phyloP scores from a whole-genome alignment of 2,888 invertebrate species.

The Dryadula phaetusa region DNA sequence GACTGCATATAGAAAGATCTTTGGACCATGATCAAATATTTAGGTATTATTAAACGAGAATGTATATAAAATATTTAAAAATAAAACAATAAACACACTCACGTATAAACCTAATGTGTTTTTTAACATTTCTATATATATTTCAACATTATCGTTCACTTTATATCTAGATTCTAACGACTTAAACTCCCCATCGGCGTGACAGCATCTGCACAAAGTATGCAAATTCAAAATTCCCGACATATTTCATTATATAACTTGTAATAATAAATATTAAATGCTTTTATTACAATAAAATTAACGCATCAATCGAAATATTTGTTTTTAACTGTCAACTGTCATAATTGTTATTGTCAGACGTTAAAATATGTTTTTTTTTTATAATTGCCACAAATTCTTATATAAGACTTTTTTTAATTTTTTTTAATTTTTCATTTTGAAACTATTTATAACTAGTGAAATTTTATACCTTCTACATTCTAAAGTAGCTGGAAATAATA shows the following conservation, averaged over 20 bases:
- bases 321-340: slow-evolving; percentile 7
- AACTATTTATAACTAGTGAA: too few relatives aligned
- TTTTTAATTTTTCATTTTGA: too few relatives aligned
- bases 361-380: neutral
- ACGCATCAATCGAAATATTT: neutral
- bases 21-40: too few relatives aligned
- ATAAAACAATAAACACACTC: slow-evolving; percentile 23
- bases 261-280: neutral
- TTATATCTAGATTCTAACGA: slow-evolving; percentile 37
- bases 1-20: too few relatives aligned
- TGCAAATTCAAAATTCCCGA: slow-evolving; percentile 46
- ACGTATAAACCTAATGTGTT: slow-evolving; percentile 46
- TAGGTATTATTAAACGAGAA: too few relatives aligned
- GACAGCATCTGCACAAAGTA: slow-evolving; percentile 50
- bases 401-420: too few relatives aligned
- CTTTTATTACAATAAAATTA: neutral
- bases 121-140: slow-evolving; percentile 44
- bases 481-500: too few relatives aligned
- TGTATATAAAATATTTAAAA: neutral
- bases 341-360: neutral
- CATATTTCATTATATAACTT: slow-evolving; percentile 33
- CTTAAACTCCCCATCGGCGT: slow-evolving; percentile 46
- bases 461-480: too few relatives aligned
- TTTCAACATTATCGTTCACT: slow-evolving; percentile 34
- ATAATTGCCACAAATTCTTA: neutral